Evolutionary conservation across 2,888 invertebrate species (phyloP).

Genomic region (Gastracanthus pulcherrimus): DNA sequence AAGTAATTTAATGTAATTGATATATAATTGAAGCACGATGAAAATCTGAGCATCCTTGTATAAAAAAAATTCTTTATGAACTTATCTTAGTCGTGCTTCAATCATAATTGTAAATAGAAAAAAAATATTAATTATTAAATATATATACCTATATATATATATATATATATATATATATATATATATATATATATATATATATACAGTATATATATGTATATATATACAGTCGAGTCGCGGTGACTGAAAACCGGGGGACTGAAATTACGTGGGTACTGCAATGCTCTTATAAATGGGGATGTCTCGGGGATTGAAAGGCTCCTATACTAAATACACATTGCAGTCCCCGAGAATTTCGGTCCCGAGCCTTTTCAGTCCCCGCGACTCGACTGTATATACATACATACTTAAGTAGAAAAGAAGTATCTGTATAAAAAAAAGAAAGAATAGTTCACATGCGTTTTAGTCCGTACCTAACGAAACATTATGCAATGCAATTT

Average conservation of each 20-base stretch:
- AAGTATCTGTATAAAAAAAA: constrained; percentile 39
- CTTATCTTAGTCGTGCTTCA: constrained; percentile 19
- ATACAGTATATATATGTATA: no score
- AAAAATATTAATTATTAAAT: neutral
- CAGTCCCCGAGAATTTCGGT: no score
- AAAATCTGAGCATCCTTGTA: constrained; percentile 23
- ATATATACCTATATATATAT: constrained; percentile 6
- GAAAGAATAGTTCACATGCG: constrained; percentile 24
- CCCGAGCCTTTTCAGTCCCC: no score
- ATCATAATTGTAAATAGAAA: constrained; percentile 46
- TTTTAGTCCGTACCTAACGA: constrained; percentile 37
- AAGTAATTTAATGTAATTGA: constrained; percentile 21
- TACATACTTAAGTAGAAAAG: constrained; percentile 38
- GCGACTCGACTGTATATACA: no score
- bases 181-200: no score
- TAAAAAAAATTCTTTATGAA: constrained; percentile 23
- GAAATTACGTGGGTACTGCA: no score
- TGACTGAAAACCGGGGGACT: no score
- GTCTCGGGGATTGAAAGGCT: no score
- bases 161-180: no score
- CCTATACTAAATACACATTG: no score
- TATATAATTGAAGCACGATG: constrained; percentile 20
- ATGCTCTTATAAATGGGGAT: no score
- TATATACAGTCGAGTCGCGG: no score
- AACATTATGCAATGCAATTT: constrained; percentile 22